Evolutionary conservation across 2,113 vertebrate species (phyloP), one percentile per base, ranked within the genome.

Genomic region (Peromyscus maniculatus): DNA sequence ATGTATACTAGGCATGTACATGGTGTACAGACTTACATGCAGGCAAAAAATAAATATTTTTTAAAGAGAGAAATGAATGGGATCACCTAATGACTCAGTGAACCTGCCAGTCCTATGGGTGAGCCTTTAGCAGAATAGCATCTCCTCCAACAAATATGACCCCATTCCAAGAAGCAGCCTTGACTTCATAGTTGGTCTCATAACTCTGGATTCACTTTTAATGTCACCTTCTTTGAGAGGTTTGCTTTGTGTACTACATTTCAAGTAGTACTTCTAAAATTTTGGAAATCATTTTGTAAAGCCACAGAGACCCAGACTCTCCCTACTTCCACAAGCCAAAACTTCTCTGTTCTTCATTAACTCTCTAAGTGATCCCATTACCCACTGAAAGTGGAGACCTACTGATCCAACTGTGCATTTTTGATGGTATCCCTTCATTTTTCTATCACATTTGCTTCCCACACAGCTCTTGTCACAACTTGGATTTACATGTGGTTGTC

Each of bases 261-360:
- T 93, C 93, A 87, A 92, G 5, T 26, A 96, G 46, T 39, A 57
- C 33, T 69, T 71, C n/a, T 96, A n/a, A 83, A 84, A 80, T 69
- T 93, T 93, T 57, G 83, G 74, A 95, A 91, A 94, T 90, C 12
- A 74, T 62, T 82, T 94, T 49, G 49, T 91, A 69, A 97, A 96
- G 94, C 77, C 43, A 84, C 4, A 69, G 43, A 91, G 19, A 49
- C 13, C 67, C 69, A 79, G 66, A 19, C 13, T 3, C 19, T 84
- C 21, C 10, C 21, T 71, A n/a, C 22, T 93, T 94, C 31, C n/a
- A 72, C 49, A 97, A 92, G 10, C 52, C 43, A 86, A 15, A 69
- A 17, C 46, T 67, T 94, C 39, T 87, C 12, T 67, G 26, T 82
- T 89, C 69, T 91, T 84, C 13, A 79, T n/a, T 82, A 93, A 67